Conservation (phyloP, 2,888 invertebrate genomes). For the Chrysodeixis includens region DNA sequence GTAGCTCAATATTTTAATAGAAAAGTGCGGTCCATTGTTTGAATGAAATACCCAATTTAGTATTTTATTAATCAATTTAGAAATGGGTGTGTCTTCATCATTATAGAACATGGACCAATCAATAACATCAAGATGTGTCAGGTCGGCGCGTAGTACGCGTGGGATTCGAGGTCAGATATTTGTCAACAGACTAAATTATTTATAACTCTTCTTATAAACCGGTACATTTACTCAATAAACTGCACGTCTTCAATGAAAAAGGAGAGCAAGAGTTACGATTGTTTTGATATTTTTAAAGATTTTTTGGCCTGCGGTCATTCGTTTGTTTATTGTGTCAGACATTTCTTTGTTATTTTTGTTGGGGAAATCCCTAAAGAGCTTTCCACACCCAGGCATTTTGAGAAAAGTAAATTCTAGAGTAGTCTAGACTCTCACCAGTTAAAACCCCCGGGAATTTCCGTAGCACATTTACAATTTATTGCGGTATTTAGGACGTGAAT, state of each 20-base stretch:
- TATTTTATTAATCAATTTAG: neutral
- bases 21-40: no score
- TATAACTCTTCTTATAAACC: conserved; percentile 11
- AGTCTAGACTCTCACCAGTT: no score
- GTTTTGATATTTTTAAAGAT: neutral
- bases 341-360: no score
- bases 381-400: no score
- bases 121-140: conserved; percentile 15
- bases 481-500: neutral
- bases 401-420: no score
- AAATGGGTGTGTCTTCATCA: neutral
- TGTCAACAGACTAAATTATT: conserved; percentile 25
- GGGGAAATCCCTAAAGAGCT: no score
- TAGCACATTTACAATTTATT: no score
- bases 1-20: no score
- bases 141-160: conserved; percentile 11
- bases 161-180: conserved; percentile 7
- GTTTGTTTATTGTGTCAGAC: neutral
- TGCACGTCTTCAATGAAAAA: neutral
- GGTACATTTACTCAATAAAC: neutral
- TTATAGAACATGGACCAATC: conserved; percentile 1
- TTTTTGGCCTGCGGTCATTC: neutral
- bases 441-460: no score
- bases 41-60: no score
- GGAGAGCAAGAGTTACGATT: neutral